Conservation (phyloP, 2,888 invertebrate species). For the Amblyjoppa fuscipennis region DNA sequence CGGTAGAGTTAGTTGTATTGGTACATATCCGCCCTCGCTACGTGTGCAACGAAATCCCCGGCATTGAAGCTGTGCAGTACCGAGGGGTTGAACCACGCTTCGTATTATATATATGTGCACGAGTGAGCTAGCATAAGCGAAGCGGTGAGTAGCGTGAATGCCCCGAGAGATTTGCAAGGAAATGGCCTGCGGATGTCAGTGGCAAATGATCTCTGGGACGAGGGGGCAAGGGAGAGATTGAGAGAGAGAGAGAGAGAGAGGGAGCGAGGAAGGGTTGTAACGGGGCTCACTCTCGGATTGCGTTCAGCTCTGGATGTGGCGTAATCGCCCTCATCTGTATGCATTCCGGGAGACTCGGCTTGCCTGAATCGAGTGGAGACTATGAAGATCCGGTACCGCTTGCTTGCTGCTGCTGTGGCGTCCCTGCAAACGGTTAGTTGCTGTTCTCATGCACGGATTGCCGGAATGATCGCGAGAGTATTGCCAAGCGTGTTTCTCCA, state of each 20-base stretch:
- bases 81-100: not conserved
- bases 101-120: not conserved
- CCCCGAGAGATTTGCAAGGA: constrained; percentile 66
- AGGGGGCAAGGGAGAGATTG: constrained; percentile 36
- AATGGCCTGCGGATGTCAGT: constrained; percentile 73
- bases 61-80: not conserved
- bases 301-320: constrained; percentile 58
- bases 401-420: constrained; percentile 20
- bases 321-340: constrained; percentile 76
- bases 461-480: constrained; percentile 25
- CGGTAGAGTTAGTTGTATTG: not conserved
- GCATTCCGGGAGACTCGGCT: constrained; percentile 69
- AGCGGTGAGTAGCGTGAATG: constrained; percentile 51
- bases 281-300: constrained; percentile 64
- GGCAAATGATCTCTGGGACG: constrained; percentile 72
- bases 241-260: not conserved
- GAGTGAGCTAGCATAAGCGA: constrained; percentile 37
- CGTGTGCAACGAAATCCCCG: not conserved
- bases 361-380: constrained; percentile 67
- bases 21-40: not conserved
- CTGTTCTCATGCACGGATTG: constrained; percentile 35
- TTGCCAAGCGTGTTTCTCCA: not conserved
- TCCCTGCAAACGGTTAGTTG: constrained; percentile 31
- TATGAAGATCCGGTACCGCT: constrained; percentile 62
- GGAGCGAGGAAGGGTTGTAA: constrained; percentile 66